Base-by-base conservation (phyloP, 2,113 vertebrate genomes). In the Oenanthe oenanthe region DNA sequence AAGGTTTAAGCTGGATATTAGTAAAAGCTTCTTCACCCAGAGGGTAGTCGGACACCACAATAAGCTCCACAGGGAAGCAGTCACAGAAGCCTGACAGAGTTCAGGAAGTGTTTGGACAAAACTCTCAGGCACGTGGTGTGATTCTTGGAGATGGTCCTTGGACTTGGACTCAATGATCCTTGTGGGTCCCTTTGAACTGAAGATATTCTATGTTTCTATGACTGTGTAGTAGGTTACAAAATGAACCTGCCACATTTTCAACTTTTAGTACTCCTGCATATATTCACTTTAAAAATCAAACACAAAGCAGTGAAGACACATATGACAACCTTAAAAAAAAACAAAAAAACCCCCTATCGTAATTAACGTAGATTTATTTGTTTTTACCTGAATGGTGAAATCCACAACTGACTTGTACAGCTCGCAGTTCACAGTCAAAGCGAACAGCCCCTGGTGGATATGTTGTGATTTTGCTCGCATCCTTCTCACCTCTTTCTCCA, bases 381-480 rank as follows among this genome's bases (percentile, higher is more conserved):
- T 16, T 65, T 98, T 92, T 98, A 99, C 99, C 99, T 66, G 99
- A 99, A 97, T 99, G 99, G 92, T 99, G 99, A 97, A 99, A 99
- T 79, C 99, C 99, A 84, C 99, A 99, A 98, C 99, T 99, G 97
- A 99, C 99, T 98, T 99, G 99, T 22, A 99, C 97, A 6, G 99
- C 99, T 73, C 99, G 97, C 67, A 99, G 97, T 57, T 99, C 99
- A 85, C 98, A 99, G 97, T 99, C 99, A 92, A 99, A 99, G 29
- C 98, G 98, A 50, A 99, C 99, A 5, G 99, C 98, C 31, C 99
- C 99, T 3, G 99, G 99, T 26, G 99, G 99, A 54, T 99, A 99
- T 1, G 99, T 99, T 92, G 99, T 99, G 93, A 99, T 99, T 98
- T 99, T 99, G 97, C 99, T 99, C 91, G 99, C 98, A 97, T 99